Evolutionary conservation across 64 coral and sea anemone species (phyloP).

Genomic region (Catalaphyllia jardinei): DNA sequence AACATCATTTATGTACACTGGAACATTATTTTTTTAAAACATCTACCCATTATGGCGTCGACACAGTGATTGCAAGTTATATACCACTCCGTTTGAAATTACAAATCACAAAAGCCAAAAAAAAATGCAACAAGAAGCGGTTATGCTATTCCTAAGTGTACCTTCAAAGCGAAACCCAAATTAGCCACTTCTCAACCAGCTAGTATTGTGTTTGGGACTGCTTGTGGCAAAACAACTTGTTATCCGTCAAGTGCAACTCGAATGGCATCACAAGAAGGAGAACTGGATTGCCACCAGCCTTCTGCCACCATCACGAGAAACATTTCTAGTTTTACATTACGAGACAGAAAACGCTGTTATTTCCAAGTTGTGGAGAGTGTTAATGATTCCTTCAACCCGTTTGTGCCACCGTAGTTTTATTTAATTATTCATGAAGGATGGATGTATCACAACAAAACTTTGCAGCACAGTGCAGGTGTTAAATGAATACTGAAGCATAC

Average conservation of each 20-base stretch:
- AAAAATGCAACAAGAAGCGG: not conserved
- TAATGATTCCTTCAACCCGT: not conserved
- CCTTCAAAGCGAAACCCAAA: not conserved
- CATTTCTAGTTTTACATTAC: not conserved
- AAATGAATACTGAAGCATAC: not conserved
- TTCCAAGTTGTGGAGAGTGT: not conserved
- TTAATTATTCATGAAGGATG: slow-evolving; percentile 34
- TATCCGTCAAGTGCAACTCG: not conserved
- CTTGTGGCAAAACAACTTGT: slow-evolving; percentile 1
- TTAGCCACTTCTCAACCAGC: not conserved
- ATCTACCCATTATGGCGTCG: not conserved
- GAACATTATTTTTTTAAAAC: too few species aligned
- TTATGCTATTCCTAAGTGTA: not conserved
- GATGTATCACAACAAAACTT: not conserved
- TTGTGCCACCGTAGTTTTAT: not conserved
- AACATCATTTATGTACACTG: too few species aligned
- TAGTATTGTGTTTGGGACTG: not conserved
- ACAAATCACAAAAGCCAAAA: not conserved
- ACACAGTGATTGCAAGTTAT: not conserved
- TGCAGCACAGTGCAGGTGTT: not conserved
- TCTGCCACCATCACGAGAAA: not conserved
- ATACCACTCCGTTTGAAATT: not conserved
- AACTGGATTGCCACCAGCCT: not conserved
- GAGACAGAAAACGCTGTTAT: not conserved
- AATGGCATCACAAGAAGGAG: not conserved